Conservation (phyloP, 2,888 invertebrate species). For the Pimpla rufipes region DNA sequence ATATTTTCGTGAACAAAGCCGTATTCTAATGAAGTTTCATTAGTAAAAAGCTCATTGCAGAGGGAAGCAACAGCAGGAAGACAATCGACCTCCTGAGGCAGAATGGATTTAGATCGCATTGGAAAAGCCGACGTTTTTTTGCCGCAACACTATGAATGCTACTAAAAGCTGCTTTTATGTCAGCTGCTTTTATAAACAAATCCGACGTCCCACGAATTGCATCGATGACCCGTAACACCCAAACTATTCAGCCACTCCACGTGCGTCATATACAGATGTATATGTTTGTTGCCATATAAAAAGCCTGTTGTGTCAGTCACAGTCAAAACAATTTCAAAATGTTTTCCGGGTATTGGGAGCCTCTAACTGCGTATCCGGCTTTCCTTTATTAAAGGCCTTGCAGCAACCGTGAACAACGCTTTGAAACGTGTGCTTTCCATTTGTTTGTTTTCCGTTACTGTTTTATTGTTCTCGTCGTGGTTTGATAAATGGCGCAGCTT, state of each 20-base stretch:
- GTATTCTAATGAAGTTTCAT: too few species aligned
- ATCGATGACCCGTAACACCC: neutral
- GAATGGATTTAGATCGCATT: neutral
- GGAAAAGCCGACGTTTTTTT: too few species aligned
- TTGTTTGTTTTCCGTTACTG: neutral
- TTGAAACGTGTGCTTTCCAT: neutral
- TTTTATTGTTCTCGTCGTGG: neutral
- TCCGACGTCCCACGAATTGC: neutral
- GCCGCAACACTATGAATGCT: neutral
- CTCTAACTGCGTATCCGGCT: neutral
- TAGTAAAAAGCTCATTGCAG: too few species aligned
- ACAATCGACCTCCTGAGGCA: too few species aligned
- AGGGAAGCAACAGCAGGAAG: neutral
- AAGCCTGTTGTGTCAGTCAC: neutral
- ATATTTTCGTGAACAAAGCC: too few species aligned
- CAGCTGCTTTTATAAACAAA: too few species aligned
- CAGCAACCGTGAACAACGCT: neutral
- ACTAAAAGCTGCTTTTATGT: neutral
- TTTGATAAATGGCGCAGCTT: neutral
- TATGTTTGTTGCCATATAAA: neutral
- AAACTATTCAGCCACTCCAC: neutral
- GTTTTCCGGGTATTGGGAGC: constrained; percentile 2
- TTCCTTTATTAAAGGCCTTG: neutral
- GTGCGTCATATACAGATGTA: too few species aligned
- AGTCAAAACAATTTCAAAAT: constrained; percentile 2